Evolutionary conservation across 37 sponge, comb jelly and placozoan genomes (phyloP), one percentile per base, ranked within the genome.

Genomic region (Haliclona indistincta): DNA sequence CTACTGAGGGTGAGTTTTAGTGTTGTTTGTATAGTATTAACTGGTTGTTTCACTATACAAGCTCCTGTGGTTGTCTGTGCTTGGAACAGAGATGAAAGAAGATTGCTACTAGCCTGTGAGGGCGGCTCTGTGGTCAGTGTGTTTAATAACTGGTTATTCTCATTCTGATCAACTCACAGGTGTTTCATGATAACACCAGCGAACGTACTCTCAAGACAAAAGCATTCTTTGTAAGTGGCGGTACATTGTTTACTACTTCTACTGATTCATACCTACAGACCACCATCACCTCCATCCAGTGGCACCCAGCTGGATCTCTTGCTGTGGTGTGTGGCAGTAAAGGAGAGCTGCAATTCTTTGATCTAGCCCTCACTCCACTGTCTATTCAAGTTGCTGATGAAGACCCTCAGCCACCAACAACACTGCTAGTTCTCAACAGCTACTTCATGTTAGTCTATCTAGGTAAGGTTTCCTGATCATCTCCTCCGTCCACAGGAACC

Each of bases 251-350:
- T 35, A 35, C 4, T 11, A 13, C 55, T 28, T 32, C 17, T 52
- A 28, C 47, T 44, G 4, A 53, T 10, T 70, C 41, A 29, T 28
- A 66, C 56, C 41, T 66, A 6, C 32, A 86, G 87, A 66, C 67
- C 2, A 68, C 75, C 6, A 86, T 87, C 47, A 52, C 76, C 30
- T 55, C 61, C 38, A 63, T 84, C 66, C 52, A 43, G 30, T 89
- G 90, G 90, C 86, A 89, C 54, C 86, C 90, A 25, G 75, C 86
- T 56, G 90, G 84, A 13, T 30, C 65, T 38, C 22, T 89, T 61
- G 86, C 52, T 30, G 64, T 84, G 38, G 81, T 89, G 11, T 64
- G 75, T 32, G 61, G 84, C 43, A 29, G 69, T 43, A 33, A 11
- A 6, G 90, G 86, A 33, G 67, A 75, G 56, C 33, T 89, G 11